Conservation (phyloP, 1,140 invertebrate genomes). For the Pentalonia nigronervosa region DNA sequence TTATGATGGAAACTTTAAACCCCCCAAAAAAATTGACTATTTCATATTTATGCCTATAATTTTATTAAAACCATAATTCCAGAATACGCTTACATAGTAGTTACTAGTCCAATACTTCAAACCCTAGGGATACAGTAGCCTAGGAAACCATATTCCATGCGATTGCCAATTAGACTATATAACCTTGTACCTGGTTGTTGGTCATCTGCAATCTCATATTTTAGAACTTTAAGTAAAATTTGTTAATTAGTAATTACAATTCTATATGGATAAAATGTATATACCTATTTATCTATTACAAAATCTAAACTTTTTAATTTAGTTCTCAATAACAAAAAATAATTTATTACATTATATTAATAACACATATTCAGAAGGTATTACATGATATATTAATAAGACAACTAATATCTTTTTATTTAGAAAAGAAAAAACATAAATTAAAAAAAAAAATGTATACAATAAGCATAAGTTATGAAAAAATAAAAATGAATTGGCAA, state of each 20-base stretch:
- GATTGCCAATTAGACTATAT: background rate
- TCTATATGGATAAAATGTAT: background rate
- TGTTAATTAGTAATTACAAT: background rate
- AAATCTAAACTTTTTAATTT: background rate
- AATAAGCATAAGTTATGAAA: background rate
- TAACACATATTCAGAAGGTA: background rate
- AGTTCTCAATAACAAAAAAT: background rate
- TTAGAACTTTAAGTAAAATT: background rate
- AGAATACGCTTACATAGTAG: background rate
- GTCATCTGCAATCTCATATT: background rate
- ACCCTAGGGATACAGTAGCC: too few relatives aligned
- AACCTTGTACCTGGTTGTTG: background rate
- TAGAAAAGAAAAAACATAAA: background rate
- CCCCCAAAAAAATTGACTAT: too few relatives aligned
- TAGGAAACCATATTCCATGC: too few relatives aligned
- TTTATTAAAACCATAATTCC: background rate
- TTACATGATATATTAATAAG: background rate
- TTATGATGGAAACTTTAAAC: too few relatives aligned
- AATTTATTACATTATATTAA: too few relatives aligned
- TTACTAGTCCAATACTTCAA: too few relatives aligned
- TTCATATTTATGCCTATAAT: background rate
- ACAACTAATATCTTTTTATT: background rate
- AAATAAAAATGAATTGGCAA: background rate
- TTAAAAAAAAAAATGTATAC: background rate
- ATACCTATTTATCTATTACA: too few relatives aligned